A percentile compares a stretch with the other conserved stretches of the same genome.
phyloP scores from a whole-genome alignment of 2,797 vertebrate genomes.

The Protonibea diacanthus region DNA sequence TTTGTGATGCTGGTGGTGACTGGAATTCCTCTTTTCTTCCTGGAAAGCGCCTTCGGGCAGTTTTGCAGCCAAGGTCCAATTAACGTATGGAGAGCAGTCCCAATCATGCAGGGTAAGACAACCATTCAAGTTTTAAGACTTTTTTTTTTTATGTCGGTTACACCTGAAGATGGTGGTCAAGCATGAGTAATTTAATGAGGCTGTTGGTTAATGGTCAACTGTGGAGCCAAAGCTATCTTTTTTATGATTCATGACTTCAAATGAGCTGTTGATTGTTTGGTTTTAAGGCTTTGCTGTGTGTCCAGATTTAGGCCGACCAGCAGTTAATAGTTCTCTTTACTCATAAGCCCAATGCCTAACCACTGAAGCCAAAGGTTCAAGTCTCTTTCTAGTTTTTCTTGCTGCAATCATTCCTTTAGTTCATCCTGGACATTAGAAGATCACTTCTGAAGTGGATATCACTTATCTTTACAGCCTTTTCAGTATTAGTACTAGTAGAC shows the following conservation, averaged over 20 bases:
- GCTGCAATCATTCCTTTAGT: too few relatives aligned
- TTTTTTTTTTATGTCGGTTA: background rate
- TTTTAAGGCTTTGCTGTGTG: background rate
- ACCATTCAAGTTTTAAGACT: background rate
- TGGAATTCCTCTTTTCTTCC: slow-evolving; percentile 84
- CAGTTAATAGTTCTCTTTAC: background rate
- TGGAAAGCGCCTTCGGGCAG: slow-evolving; percentile 85
- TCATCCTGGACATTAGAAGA: too few relatives aligned
- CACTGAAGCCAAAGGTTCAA: background rate
- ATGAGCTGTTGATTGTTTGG: background rate
- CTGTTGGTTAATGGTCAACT: slow-evolving; percentile 34
- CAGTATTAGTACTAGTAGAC: too few relatives aligned
- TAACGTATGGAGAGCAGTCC: slow-evolving; percentile 83
- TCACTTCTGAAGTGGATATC: too few relatives aligned
- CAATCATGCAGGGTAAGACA: slow-evolving; percentile 82
- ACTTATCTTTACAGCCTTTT: too few relatives aligned
- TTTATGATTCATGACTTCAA: slow-evolving; percentile 13
- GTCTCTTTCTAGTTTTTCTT: too few relatives aligned
- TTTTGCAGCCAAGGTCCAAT: slow-evolving; percentile 88
- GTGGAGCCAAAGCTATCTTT: background rate
- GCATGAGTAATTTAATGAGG: slow-evolving; percentile 4
- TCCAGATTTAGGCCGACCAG: background rate
- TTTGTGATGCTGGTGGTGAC: slow-evolving; percentile 80
- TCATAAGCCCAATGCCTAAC: background rate
- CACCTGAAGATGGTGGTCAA: background rate